phyloP scores from a whole-genome alignment of 2,888 invertebrate genomes.

The Agonum fuliginosum region DNA sequence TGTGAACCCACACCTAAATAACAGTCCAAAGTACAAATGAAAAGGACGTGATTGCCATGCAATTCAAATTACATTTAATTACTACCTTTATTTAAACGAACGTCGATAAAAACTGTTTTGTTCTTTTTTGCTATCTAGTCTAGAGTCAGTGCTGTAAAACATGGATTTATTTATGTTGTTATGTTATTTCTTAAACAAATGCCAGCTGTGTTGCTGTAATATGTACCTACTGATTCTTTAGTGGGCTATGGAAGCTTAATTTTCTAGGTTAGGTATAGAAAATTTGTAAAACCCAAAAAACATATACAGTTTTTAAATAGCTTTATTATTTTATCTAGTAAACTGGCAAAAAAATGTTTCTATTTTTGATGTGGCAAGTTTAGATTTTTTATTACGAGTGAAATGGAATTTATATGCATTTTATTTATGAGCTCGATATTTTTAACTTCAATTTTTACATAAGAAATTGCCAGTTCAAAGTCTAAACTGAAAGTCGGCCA shows the following conservation, averaged over 20 bases:
- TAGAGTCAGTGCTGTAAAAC: neutral
- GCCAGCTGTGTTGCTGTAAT: neutral
- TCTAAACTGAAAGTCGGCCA: conserved; percentile 48
- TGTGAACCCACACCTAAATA: conserved; percentile 37
- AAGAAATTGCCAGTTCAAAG: conserved; percentile 50
- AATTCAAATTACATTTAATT: conserved; percentile 40
- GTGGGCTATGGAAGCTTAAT: neutral
- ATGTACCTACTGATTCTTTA: neutral
- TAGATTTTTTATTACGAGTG: conserved; percentile 7
- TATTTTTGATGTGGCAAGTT: too few relatives aligned
- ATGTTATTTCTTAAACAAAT: neutral
- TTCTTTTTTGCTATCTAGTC: neutral
- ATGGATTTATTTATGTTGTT: neutral
- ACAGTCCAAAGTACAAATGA: conserved; percentile 39
- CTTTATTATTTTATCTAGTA: too few relatives aligned
- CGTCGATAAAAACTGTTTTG: conserved; percentile 7
- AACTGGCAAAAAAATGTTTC: too few relatives aligned
- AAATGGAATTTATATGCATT: neutral
- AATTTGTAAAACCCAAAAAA: neutral
- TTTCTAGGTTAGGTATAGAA: conserved; percentile 10
- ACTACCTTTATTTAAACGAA: conserved; percentile 9
- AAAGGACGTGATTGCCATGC: conserved; percentile 29
- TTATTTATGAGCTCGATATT: conserved; percentile 17
- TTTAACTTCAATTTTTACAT: conserved; percentile 8
- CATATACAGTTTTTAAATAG: neutral